A percentile compares a stretch with the other conserved stretches of the same genome.
These are phyloP conservation scores for Sebastes kiyomatsui DNA, from an alignment of 2,797 vertebrate species.

Conservation along the genomic window DNA sequence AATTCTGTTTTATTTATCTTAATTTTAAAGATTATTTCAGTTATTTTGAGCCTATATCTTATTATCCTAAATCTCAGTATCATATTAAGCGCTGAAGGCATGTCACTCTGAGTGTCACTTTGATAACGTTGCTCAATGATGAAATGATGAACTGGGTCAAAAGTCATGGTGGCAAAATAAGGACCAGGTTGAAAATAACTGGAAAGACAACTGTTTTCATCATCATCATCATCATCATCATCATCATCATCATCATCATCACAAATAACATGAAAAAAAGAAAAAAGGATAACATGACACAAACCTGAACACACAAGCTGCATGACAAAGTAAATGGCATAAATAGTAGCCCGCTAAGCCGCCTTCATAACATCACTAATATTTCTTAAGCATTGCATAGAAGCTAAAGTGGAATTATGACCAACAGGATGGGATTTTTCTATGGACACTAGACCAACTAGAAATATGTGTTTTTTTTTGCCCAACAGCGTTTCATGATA, in stretches of 20 bases:
- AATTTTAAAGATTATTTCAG: not conserved
- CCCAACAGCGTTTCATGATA: not conserved
- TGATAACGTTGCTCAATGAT: not conserved
- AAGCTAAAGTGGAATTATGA: not conserved
- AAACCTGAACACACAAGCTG: not conserved
- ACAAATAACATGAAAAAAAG: not conserved
- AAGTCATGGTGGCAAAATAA: not conserved
- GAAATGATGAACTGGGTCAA: not conserved
- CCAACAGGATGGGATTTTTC: not conserved
- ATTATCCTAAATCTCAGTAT: not conserved
- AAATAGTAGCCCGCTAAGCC: not conserved
- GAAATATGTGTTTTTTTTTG: not conserved
- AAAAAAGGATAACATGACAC: not conserved
- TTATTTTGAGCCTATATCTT: fast-evolving
- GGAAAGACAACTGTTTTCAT: not conserved
- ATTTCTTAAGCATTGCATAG: not conserved
- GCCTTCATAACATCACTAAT: not conserved
- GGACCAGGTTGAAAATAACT: not conserved
- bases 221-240: too few relatives aligned
- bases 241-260: not conserved
- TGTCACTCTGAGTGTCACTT: not conserved
- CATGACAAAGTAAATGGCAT: not conserved
- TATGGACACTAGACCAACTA: not conserved
- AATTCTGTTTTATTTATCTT: not conserved
- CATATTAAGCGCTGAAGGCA: not conserved